Conservation (phyloP, 2,113 vertebrate species). For the Anolis sagrei region DNA sequence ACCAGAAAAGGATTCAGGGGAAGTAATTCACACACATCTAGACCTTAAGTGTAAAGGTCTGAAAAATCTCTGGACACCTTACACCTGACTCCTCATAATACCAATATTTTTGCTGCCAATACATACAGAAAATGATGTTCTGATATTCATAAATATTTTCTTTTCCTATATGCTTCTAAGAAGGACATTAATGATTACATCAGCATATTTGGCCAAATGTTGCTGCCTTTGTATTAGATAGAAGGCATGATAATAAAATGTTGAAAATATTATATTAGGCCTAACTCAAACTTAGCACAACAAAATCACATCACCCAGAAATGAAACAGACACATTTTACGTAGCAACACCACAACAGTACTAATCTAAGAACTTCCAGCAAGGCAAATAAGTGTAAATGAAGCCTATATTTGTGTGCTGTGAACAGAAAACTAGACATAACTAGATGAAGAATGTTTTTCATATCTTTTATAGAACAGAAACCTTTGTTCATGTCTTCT, state of each 20-base stretch:
- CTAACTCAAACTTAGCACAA: slow-evolving; percentile 34
- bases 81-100: neutral
- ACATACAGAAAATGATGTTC: neutral
- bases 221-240: neutral
- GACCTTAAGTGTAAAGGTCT: neutral
- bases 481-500: slow-evolving; percentile 89
- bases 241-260: neutral
- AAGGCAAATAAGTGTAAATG: slow-evolving; percentile 55
- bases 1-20: neutral
- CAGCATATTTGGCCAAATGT: neutral
- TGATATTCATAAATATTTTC: neutral
- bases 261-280: neutral
- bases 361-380: slow-evolving; percentile 53
- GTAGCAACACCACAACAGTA: slow-evolving; percentile 46
- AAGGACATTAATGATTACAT: neutral
- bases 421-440: slow-evolving; percentile 74
- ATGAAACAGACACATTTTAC: slow-evolving; percentile 39
- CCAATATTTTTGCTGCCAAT: neutral
- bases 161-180: neutral
- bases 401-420: slow-evolving; percentile 71
- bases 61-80: slow-evolving; percentile 6
- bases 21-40: neutral
- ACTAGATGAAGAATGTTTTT: slow-evolving; percentile 69
- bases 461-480: slow-evolving; percentile 84
- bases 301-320: slow-evolving; percentile 40